Evolutionary conservation across 2,113 vertebrate genomes (phyloP).

Genomic region (Tonatia bakeri): DNA sequence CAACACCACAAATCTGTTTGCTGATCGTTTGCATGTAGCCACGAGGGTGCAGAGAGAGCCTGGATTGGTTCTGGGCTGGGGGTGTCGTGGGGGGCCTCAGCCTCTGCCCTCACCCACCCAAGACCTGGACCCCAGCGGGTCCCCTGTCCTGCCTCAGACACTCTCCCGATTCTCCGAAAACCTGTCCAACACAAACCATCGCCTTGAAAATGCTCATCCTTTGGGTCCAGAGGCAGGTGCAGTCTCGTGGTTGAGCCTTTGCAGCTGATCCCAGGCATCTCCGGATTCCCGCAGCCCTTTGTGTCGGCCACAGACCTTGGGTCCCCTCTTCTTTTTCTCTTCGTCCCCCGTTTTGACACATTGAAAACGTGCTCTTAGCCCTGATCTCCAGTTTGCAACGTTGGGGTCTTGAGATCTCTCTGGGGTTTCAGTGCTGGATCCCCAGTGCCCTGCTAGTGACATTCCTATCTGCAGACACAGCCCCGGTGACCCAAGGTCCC

Average conservation of each 20-base stretch:
- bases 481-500: no score
- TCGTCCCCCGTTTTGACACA: no score
- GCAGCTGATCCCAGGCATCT: no score
- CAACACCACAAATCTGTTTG: not conserved
- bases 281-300: not conserved
- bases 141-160: not conserved
- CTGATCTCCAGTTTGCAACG: no score
- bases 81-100: rapidly evolving
- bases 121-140: not conserved
- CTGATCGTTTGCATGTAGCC: not conserved
- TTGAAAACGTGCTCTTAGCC: no score
- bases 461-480: no score
- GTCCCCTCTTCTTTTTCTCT: not conserved
- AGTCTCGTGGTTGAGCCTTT: not conserved
- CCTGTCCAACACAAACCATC: no score
- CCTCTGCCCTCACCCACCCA: not conserved
- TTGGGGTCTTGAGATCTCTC: no score
- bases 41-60: not conserved
- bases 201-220: not conserved
- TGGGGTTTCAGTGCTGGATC: no score
- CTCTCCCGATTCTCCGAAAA: not conserved
- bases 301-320: not conserved
- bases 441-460: no score
- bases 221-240: not conserved
- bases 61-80: not conserved